These are phyloP conservation scores for Drosophila ustulata DNA, from an alignment of 2,888 invertebrate species.

Conservation along the genomic window DNA sequence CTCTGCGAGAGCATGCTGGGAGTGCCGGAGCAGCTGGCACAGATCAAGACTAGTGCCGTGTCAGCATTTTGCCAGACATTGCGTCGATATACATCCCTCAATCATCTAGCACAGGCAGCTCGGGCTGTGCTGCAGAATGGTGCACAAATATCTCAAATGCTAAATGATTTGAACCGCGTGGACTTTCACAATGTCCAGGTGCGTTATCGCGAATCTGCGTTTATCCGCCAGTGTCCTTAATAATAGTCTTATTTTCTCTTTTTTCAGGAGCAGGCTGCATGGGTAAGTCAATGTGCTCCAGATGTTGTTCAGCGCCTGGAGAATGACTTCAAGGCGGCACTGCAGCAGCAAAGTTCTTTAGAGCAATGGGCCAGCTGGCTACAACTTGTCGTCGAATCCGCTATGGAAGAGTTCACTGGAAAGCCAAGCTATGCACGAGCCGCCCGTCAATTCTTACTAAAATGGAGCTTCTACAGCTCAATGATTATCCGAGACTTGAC, in stretches of 20 bases:
- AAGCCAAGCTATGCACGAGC: slow-evolving; percentile 93
- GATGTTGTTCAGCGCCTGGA: slow-evolving; percentile 92
- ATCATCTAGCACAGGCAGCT: slow-evolving; percentile 95
- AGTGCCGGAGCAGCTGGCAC: slow-evolving; percentile 92
- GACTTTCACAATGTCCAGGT: slow-evolving; percentile 99
- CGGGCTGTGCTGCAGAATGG: slow-evolving; percentile 97
- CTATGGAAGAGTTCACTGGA: slow-evolving; percentile 94
- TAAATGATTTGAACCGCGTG: slow-evolving; percentile 97
- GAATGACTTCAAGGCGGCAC: slow-evolving; percentile 95
- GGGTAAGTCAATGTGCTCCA: slow-evolving; percentile 98
- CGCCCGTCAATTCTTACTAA: slow-evolving; percentile 96
- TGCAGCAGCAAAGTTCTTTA: slow-evolving; percentile 96
- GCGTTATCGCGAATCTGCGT: slow-evolving; percentile 41
- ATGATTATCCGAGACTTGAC: slow-evolving; percentile 99
- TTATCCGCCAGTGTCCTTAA: neutral
- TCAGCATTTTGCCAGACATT: slow-evolving; percentile 97
- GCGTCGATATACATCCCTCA: slow-evolving; percentile 97
- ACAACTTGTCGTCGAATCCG: slow-evolving; percentile 95
- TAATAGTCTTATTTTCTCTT: neutral
- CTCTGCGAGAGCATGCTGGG: slow-evolving; percentile 93
- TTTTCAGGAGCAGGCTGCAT: slow-evolving; percentile 91
- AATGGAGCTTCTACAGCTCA: slow-evolving; percentile 99
- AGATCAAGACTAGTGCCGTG: slow-evolving; percentile 93
- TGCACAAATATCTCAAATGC: slow-evolving; percentile 98
- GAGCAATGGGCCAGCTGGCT: slow-evolving; percentile 99